Base-by-base conservation (phyloP, 2,797 vertebrate species). In the Rhinatrema bivittatum region DNA sequence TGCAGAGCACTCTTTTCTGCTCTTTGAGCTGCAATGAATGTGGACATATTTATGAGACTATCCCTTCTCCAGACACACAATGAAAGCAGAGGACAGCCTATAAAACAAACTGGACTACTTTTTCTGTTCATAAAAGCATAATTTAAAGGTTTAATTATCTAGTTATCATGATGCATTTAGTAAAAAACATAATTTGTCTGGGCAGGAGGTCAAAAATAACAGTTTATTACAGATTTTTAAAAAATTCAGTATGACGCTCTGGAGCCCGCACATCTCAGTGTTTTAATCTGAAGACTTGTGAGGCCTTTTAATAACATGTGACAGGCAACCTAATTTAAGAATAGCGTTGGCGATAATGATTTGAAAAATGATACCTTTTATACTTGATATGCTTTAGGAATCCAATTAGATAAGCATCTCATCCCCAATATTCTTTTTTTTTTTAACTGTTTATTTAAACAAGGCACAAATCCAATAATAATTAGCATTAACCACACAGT, bases 151-250 rank as follows among this genome's bases (percentile, higher is more conserved):
- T 3, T 20, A 23, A 22, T n/a, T n/a, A n/a, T n/a, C n/a, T n/a
- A n/a, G n/a, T 44, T 63, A 49, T 56, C 43, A 14, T 42, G 30
- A 25, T 30, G 16, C 40, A 16, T 6, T 47, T 39, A 14, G 9
- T 39, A 51, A 50, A 44, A 48, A 41, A 27, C 18, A 40, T 40
- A 46, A 36, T 55, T 65, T 42, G 10, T 40, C 36, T 46, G 53
- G 64, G 37, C 26, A 58, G 16, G 51, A 64, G 64, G 26, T 62
- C 13, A 57, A 51, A 60, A 50, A 50, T 36, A 39, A 25, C 21
- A 41, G 39, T 59, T 62, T 47, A 45, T 25, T 49, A 30, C 36
- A 50, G 37, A 44, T 42, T 32, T 25, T 17, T 39, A 43, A n/a
- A n/a, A n/a, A n/a, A 32, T 36, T 30, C 20, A 38, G n/a, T 16